Percentiles rank a stretch among this genome's conserved stretches.
phyloP scores from a whole-genome alignment of 2,888 invertebrate species.

The Ophion costatus region DNA sequence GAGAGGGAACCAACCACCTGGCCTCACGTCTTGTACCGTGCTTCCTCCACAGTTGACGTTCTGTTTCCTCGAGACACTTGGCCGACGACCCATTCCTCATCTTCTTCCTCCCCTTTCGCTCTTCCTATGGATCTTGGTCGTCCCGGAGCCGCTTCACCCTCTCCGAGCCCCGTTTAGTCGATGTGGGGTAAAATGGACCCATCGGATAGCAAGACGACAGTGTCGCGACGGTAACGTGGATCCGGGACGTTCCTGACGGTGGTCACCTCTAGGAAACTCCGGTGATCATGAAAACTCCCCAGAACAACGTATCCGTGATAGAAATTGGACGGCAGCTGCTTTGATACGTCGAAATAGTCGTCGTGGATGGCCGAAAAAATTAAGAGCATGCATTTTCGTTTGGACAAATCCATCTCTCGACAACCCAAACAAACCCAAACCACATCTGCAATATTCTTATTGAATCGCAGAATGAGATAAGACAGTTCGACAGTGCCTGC shows the following conservation, averaged over 20 bases:
- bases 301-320: background rate
- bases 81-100: slow-evolving; percentile 82
- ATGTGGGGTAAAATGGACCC: slow-evolving; percentile 38
- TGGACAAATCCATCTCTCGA: too few species aligned
- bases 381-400: too few species aligned
- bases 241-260: background rate
- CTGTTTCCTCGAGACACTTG: slow-evolving; percentile 81
- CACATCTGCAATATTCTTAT: background rate
- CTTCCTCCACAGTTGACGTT: slow-evolving; percentile 77
- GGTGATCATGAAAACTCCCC: background rate
- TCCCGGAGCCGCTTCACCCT: slow-evolving; percentile 46
- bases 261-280: background rate
- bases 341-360: too few species aligned
- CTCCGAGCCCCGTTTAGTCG: background rate
- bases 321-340: background rate
- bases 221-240: background rate
- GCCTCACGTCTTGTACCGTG: slow-evolving; percentile 79
- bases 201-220: background rate
- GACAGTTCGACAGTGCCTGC: too few species aligned
- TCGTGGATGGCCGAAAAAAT: too few species aligned
- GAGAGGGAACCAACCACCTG: slow-evolving; percentile 61
- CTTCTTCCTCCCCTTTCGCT: slow-evolving; percentile 72
- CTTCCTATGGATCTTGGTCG: slow-evolving; percentile 68
- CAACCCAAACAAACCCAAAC: background rate
- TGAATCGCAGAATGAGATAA: too few species aligned